These are phyloP conservation scores for Pagetopsis macropterus DNA, from an alignment of 2,797 vertebrate species.

Conservation along the genomic window DNA sequence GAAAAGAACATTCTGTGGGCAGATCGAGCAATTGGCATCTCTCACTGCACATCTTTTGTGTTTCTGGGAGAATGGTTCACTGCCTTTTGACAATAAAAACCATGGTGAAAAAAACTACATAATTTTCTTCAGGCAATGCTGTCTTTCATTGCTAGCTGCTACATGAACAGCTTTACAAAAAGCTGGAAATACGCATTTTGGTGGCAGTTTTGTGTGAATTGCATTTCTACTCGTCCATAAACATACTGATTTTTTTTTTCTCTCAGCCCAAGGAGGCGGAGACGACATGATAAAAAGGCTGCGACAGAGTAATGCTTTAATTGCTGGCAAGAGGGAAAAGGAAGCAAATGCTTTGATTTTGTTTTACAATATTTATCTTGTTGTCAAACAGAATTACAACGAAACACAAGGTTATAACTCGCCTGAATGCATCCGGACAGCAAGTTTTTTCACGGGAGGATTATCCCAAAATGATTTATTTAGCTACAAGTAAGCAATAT, in stretches of 20 bases:
- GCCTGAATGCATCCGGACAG: not conserved
- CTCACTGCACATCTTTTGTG: conserved; percentile 77
- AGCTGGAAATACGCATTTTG: conserved; percentile 57
- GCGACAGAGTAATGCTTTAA: conserved; percentile 75
- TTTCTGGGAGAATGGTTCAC: conserved; percentile 79
- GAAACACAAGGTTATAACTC: conserved; percentile 34
- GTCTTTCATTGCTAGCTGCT: conserved; percentile 61
- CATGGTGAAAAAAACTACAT: conserved; percentile 57
- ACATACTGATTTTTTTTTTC: conserved; percentile 39
- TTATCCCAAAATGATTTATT: not conserved
- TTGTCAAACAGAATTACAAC: conserved; percentile 68
- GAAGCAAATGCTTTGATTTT: conserved; percentile 56
- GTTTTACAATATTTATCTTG: conserved; percentile 66
- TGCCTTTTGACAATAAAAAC: conserved; percentile 83
- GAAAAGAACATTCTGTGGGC: conserved; percentile 70
- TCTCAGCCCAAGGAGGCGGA: conserved; percentile 40
- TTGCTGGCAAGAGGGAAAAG: conserved; percentile 57
- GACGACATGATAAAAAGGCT: conserved; percentile 45
- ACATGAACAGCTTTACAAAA: conserved; percentile 64
- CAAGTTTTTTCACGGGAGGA: not conserved
- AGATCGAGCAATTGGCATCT: conserved; percentile 76
- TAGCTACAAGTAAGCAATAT: not conserved
- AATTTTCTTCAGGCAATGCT: conserved; percentile 72
- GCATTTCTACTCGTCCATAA: conserved; percentile 51
- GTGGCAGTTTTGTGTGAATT: conserved; percentile 57